These are phyloP conservation scores for Onychostruthus taczanowskii DNA, from an alignment of 2,113 vertebrate genomes.

Conservation along the genomic window DNA sequence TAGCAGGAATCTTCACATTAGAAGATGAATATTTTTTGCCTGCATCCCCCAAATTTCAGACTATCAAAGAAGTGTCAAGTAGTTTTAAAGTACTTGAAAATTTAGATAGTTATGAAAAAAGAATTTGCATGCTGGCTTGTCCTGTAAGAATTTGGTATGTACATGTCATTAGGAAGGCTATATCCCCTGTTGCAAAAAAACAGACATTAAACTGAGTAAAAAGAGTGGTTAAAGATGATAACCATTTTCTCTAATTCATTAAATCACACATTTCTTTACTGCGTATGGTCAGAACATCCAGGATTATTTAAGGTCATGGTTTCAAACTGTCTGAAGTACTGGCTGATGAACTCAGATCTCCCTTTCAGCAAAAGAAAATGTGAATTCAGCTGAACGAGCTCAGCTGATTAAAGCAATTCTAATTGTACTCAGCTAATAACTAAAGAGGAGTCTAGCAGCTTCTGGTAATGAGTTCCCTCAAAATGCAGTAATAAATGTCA, in stretches of 20 bases:
- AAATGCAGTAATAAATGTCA: conserved; percentile 49
- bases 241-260: background rate
- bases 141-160: background rate
- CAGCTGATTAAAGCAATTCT: conserved; percentile 48
- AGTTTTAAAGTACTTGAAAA: background rate
- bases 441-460: conserved; percentile 45
- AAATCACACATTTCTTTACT: background rate
- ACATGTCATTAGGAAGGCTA: background rate
- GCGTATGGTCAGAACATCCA: background rate
- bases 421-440: conserved; percentile 54
- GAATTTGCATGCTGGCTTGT: background rate
- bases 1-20: background rate
- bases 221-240: background rate
- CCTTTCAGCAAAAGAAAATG: conserved; percentile 39
- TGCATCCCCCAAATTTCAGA: background rate
- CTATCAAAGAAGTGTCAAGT: background rate
- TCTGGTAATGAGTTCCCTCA: conserved; percentile 34
- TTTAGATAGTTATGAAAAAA: background rate
- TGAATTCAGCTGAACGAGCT: conserved; percentile 44
- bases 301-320: conserved; percentile 22
- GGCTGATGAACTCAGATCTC: background rate
- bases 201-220: background rate
- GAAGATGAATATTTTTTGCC: background rate
- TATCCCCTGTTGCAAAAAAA: background rate
- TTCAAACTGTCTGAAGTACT: background rate